These are phyloP conservation scores for Etheostoma perlongum DNA, from an alignment of 2,797 vertebrate genomes.

Conservation along the genomic window DNA sequence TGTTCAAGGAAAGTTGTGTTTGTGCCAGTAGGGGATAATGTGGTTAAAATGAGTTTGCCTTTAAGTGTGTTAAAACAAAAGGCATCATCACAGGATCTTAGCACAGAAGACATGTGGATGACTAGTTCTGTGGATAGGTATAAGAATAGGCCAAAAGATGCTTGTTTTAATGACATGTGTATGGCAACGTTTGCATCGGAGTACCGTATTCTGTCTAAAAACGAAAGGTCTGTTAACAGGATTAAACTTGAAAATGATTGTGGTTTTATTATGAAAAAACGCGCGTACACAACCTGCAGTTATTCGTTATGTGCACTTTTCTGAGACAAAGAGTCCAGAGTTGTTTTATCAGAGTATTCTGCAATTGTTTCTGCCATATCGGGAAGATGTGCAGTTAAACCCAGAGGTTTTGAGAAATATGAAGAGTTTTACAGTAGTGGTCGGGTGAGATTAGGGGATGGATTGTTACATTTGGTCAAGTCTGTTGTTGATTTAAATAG, in stretches of 20 bases:
- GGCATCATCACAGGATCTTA: background rate
- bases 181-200: conserved; percentile 45
- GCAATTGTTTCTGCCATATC: too few species aligned
- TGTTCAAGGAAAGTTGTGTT: conserved; percentile 48
- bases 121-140: background rate
- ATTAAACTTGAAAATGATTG: background rate
- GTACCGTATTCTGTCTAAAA: conserved; percentile 17
- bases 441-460: too few species aligned
- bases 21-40: conserved; percentile 26
- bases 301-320: conserved; percentile 38
- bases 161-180: conserved; percentile 40
- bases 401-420: too few species aligned
- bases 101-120: conserved; percentile 17
- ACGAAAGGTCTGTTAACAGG: background rate
- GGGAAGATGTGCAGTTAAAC: too few species aligned
- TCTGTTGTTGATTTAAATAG: too few species aligned
- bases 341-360: background rate
- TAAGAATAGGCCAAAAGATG: background rate
- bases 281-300: conserved; percentile 23
- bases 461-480: too few species aligned
- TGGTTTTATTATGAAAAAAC: conserved; percentile 11
- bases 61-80: conserved; percentile 10
- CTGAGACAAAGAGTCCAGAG: background rate
- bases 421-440: too few species aligned
- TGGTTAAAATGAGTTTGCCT: conserved; percentile 34